Base-by-base conservation (phyloP, 2,797 vertebrate species). In the Pteronotus mesoamericanus region DNA sequence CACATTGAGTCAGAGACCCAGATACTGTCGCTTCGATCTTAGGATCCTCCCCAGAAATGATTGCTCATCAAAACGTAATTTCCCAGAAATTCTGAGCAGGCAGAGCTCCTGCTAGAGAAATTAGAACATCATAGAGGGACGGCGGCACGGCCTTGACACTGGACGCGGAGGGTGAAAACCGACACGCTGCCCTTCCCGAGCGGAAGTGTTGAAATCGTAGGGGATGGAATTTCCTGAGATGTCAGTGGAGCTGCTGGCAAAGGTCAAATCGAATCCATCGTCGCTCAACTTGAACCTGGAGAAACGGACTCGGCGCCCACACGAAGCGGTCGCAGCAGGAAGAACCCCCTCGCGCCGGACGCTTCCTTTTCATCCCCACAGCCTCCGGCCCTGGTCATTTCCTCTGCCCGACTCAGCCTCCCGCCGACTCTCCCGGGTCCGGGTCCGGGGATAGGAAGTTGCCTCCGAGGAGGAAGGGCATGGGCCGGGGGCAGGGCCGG, bases 131-230 rank as follows among this genome's bases (percentile, higher is more conserved):
- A 11, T 0, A 6, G 57, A 44, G 79, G 59, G 92, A 39, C 21
- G 0, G 0, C 1, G 37, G 61, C 0, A 16, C 39, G 84, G 89
- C 78, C 42, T 64, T 0, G 0, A 48, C 1, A 0, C 3, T 0
- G 21, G 64, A 6, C 44, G 1, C 0, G 18, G 6, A 15, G 78
- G 18, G 64, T 2, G 59, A 51, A 85, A 75, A 29, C 34, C 29
- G 6, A 42, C 59, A 0, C 0, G 3, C 8, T 15, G 2, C 3
- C 37, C 75, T 46, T 29, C 16, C 22, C 0, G 2, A 24, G 86
- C 89, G 48, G 57, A 82, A 18, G 42, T 1, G 37, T 15, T 21
- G 85, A 37, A 19, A 44, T 93, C 19, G 9, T 3, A 2, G 0
- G 0, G 0, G 10, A 24, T 6, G n/a, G 79, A 11, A 14, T 68